A percentile compares a stretch with the other conserved stretches of the same genome.
phyloP scores from a whole-genome alignment of 2,113 vertebrate genomes.

The Nothoprocta pentlandii region DNA sequence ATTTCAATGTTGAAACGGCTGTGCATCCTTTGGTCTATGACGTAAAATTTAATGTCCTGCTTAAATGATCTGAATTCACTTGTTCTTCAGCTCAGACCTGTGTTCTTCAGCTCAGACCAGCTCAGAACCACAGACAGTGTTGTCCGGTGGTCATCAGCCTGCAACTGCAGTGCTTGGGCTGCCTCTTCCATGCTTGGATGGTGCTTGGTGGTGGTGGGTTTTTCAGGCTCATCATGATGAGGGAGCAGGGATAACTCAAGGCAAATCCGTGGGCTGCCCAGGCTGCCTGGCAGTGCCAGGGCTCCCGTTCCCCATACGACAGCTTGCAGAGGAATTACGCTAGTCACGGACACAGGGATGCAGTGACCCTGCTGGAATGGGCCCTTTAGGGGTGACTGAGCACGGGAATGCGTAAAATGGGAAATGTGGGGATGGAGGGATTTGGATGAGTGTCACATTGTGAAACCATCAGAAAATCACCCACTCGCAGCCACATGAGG shows the following conservation, averaged over 20 bases:
- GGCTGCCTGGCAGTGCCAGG: accelerated
- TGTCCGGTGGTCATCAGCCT: not conserved
- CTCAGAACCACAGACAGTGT: not conserved
- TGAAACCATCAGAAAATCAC: not conserved
- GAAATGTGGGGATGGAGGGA: not conserved
- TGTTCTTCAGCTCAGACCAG: not conserved
- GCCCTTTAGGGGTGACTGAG: not conserved
- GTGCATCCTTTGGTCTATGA: not conserved
- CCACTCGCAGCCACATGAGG: not conserved
- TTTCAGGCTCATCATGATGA: not conserved
- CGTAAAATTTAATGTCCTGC: not conserved
- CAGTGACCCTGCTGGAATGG: not conserved
- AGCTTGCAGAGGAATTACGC: not conserved
- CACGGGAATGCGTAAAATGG: not conserved
- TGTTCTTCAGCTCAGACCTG: not conserved
- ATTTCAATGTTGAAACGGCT: not conserved
- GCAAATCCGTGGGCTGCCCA: not conserved
- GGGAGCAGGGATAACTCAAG: accelerated
- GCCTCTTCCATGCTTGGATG: not conserved
- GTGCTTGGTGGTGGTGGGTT: not conserved
- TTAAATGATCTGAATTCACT: not conserved
- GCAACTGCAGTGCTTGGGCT: not conserved
- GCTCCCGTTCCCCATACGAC: not conserved
- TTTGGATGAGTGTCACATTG: not conserved
- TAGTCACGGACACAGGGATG: not conserved